Conservation (phyloP, 2,888 invertebrate species). For the Globia sparganii region DNA sequence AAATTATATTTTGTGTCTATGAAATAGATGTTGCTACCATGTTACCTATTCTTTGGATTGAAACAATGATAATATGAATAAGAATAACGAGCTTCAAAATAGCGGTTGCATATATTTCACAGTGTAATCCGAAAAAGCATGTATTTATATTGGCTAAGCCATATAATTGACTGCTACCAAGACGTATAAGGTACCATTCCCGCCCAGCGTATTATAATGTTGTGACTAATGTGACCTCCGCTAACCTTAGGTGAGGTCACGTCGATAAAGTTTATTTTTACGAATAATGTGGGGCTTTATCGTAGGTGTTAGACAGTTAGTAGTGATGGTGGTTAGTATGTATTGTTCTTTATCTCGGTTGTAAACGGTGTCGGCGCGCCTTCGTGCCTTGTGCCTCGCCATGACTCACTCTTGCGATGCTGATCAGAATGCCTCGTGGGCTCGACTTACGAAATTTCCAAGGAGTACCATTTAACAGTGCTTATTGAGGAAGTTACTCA, state of each 20-base stretch:
- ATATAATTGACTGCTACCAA: conserved; percentile 44
- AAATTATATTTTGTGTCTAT: conserved; percentile 15
- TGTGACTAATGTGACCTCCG: conserved; percentile 61
- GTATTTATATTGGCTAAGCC: conserved; percentile 36
- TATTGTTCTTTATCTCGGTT: conserved; percentile 62
- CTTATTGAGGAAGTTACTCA: conserved; percentile 79
- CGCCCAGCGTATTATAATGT: conserved; percentile 41
- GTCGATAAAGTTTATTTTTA: conserved; percentile 57
- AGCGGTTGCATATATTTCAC: conserved; percentile 36
- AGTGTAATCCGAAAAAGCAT: conserved; percentile 40
- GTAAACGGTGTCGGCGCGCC: conserved; percentile 60
- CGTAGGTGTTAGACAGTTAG: conserved; percentile 41
- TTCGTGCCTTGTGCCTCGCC: conserved; percentile 41
- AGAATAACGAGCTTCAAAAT: conserved; percentile 34
- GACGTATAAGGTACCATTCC: conserved; percentile 30
- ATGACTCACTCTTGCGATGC: conserved; percentile 74
- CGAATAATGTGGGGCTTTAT: conserved; percentile 41
- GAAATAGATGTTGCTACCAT: conserved; percentile 2
- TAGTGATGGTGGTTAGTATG: conserved; percentile 37
- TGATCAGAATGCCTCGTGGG: conserved; percentile 78
- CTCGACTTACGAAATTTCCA: conserved; percentile 76
- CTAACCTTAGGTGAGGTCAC: conserved; percentile 56
- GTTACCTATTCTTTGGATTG: conserved; percentile 8
- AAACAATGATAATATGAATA: conserved; percentile 1
- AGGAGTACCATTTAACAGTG: conserved; percentile 74